phyloP scores from a whole-genome alignment of 2,888 invertebrate species.

The Pachycephus smyrnensis region DNA sequence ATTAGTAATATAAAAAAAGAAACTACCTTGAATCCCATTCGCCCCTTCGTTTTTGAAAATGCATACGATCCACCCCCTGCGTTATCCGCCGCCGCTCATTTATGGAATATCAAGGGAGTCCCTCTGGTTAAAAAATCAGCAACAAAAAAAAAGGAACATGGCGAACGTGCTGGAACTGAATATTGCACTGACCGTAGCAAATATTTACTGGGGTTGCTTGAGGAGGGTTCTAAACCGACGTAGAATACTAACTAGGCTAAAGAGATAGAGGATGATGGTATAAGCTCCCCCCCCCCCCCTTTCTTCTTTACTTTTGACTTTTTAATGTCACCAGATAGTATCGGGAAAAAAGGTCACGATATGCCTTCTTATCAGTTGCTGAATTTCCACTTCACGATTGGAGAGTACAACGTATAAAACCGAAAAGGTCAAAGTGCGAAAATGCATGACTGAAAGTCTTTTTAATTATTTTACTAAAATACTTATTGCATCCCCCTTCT shows the following conservation, averaged over 20 bases:
- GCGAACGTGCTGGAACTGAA: constrained; percentile 3
- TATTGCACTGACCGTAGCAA: constrained; percentile 8
- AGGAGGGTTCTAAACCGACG: constrained; percentile 6
- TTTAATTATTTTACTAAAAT: too few relatives aligned
- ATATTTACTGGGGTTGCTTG: constrained; percentile 14
- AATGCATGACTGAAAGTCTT: too few relatives aligned
- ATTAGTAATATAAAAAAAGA: too few relatives aligned
- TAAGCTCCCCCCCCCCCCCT: neutral
- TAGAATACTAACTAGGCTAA: neutral
- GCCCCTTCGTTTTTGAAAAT: too few relatives aligned
- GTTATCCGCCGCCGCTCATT: too few relatives aligned
- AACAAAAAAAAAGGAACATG: neutral
- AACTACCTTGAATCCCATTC: too few relatives aligned
- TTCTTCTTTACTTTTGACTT: neutral
- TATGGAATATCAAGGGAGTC: neutral
- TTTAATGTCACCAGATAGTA: neutral
- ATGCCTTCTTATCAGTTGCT: neutral
- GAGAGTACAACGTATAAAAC: too few relatives aligned
- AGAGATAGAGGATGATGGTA: neutral
- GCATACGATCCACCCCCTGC: too few relatives aligned
- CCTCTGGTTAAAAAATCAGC: neutral
- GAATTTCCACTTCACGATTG: neutral
- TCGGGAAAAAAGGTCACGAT: neutral
- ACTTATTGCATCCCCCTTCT: too few relatives aligned
- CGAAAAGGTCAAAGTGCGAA: too few relatives aligned